Conservation (phyloP, 2,888 invertebrate genomes). For the Habroteleia sp. region DNA sequence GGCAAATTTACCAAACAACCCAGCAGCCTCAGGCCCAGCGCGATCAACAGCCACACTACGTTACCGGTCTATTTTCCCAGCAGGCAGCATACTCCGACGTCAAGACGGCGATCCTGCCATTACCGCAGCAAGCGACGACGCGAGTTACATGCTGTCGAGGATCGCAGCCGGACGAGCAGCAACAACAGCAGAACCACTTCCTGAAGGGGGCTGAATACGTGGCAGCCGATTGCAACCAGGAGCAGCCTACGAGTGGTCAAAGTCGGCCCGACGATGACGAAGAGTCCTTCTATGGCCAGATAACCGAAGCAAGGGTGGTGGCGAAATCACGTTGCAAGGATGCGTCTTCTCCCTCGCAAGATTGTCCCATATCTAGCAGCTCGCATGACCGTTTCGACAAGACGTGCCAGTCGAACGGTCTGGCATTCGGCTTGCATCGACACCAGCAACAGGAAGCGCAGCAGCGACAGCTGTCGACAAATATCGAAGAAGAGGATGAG, state of each 20-base stretch:
- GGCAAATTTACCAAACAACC: slow-evolving; percentile 68
- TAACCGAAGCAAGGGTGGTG: slow-evolving; percentile 30
- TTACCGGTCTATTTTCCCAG: slow-evolving; percentile 45
- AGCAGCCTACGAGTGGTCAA: slow-evolving; percentile 35
- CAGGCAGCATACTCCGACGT: slow-evolving; percentile 69
- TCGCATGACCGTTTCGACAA: slow-evolving; percentile 51
- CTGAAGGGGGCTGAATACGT: slow-evolving; percentile 52
- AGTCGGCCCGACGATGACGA: slow-evolving; percentile 66
- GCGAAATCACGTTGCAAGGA: slow-evolving; percentile 27
- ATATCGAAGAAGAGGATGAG: slow-evolving; percentile 23
- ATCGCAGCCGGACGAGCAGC: slow-evolving; percentile 27
- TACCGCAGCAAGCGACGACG: slow-evolving; percentile 32
- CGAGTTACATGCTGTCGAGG: slow-evolving; percentile 55
- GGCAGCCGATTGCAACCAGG: slow-evolving; percentile 25
- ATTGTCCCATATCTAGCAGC: slow-evolving; percentile 58
- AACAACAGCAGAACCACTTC: slow-evolving; percentile 50
- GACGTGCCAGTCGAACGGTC: slow-evolving; percentile 18
- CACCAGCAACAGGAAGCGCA: slow-evolving; percentile 2
- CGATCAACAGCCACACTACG: slow-evolving; percentile 66
- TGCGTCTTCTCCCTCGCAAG: slow-evolving; percentile 48
- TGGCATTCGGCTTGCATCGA: not conserved
- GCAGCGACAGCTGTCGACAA: slow-evolving; percentile 31
- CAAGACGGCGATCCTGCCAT: slow-evolving; percentile 67
- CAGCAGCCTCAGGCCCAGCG: slow-evolving; percentile 61
- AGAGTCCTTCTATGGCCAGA: slow-evolving; percentile 30